Evolutionary conservation across 2,113 vertebrate species (phyloP).

Genomic region (Callipepla squamata): DNA sequence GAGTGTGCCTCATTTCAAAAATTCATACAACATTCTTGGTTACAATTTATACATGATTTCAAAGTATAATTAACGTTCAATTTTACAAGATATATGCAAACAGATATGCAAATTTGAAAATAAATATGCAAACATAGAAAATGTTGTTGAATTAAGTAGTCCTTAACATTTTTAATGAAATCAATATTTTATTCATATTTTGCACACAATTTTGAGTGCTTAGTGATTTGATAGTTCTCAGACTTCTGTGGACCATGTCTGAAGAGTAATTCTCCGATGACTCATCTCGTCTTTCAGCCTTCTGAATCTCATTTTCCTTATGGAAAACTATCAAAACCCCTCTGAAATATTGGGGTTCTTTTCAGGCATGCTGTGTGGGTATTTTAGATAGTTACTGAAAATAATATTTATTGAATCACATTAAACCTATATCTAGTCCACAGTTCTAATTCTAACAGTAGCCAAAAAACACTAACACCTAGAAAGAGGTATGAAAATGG

Average conservation of each 20-base stretch:
- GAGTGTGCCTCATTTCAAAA: constrained; percentile 79
- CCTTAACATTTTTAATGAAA: constrained; percentile 89
- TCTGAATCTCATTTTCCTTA: not conserved
- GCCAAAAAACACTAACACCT: not conserved
- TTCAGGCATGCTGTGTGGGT: not conserved
- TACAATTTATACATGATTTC: constrained; percentile 86
- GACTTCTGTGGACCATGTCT: constrained; percentile 12
- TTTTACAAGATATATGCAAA: constrained; percentile 89
- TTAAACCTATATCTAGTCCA: not conserved
- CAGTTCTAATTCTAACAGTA: not conserved
- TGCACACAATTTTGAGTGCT: constrained; percentile 79
- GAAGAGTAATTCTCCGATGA: not conserved
- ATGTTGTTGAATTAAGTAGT: constrained; percentile 87
- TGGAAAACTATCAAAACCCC: not conserved
- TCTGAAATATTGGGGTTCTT: not conserved
- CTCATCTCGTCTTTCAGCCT: not conserved
- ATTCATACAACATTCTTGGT: constrained; percentile 84
- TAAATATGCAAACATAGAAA: constrained; percentile 90
- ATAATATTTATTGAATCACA: not conserved
- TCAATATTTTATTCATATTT: constrained; percentile 89
- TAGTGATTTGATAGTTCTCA: constrained; percentile 71
- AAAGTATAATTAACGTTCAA: constrained; percentile 87
- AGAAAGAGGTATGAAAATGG: not conserved
- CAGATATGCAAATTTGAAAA: constrained; percentile 86
- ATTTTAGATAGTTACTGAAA: not conserved